Percentiles rank a stretch among this genome's conserved stretches.
Conservation (phyloP, 2,113 vertebrate genomes). For the Aphyosemion australe region DNA sequence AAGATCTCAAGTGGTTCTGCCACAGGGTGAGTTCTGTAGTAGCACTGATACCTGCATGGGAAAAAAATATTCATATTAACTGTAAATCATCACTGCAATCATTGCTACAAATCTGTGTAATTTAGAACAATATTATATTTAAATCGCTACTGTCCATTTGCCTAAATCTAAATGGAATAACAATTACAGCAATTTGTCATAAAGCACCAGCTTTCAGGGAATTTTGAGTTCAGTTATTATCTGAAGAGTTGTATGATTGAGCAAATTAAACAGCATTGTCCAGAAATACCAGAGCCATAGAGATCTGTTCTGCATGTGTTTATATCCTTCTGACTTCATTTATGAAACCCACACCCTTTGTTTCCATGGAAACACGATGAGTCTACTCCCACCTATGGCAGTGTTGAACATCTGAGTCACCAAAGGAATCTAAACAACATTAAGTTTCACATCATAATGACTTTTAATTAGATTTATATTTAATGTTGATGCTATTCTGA, state of each 20-base stretch:
- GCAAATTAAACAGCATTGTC: not conserved
- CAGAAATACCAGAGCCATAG: not conserved
- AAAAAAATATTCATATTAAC: conserved; percentile 5
- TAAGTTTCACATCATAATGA: not conserved
- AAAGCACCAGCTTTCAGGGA: not conserved
- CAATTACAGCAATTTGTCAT: not conserved
- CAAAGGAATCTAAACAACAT: conserved; percentile 12
- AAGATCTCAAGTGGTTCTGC: not conserved
- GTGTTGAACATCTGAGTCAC: conserved; percentile 27
- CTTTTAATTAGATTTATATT: not conserved
- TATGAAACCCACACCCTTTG: not conserved
- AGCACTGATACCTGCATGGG: too few species aligned
- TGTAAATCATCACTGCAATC: conserved; percentile 2
- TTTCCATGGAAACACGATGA: conserved; percentile 27
- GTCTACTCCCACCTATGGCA: conserved; percentile 12
- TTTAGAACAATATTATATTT: not conserved
- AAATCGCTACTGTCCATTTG: not conserved
- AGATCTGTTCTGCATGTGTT: not conserved
- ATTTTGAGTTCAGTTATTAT: not conserved
- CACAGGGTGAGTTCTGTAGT: not conserved
- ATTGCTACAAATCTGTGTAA: not conserved
- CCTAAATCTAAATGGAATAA: not conserved
- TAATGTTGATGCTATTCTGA: not conserved
- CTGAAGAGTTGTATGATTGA: not conserved
- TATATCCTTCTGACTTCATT: not conserved